Evolutionary conservation across 2,888 invertebrate species (phyloP).

Genomic region (Drosophila affinis): DNA sequence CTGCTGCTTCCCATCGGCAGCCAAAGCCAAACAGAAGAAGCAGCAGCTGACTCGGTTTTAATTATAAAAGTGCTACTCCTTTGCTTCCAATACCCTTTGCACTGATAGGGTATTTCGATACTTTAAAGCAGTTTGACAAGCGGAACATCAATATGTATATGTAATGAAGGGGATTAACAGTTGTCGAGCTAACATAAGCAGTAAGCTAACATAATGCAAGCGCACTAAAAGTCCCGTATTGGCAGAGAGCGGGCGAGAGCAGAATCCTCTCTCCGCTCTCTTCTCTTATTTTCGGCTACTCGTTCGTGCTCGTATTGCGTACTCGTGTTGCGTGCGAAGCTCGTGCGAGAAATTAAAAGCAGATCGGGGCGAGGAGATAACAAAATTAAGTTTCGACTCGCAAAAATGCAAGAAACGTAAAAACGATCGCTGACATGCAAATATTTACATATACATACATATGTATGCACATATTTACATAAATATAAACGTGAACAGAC

Average conservation of each 20-base stretch:
- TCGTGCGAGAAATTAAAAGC: no score
- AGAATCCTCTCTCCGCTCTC: neutral
- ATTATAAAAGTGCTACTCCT: conserved; percentile 45
- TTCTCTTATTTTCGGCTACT: no score
- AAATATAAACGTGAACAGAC: neutral
- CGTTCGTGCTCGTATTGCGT: neutral
- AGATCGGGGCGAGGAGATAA: no score
- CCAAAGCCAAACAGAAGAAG: conserved; percentile 15
- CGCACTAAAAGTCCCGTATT: neutral
- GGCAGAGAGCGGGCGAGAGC: neutral
- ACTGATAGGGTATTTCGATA: neutral
- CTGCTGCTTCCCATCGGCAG: neutral
- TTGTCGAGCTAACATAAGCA: neutral
- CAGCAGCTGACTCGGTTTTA: conserved; percentile 44
- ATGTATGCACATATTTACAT: no score
- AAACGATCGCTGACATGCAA: neutral
- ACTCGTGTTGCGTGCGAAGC: neutral
- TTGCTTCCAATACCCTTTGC: conserved; percentile 13
- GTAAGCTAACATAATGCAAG: neutral
- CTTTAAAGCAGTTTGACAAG: neutral
- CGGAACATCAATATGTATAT: no score
- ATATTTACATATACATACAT: neutral
- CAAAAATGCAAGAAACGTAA: neutral
- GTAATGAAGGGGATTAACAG: no score
- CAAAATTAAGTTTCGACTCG: neutral